Evolutionary conservation across 2,888 invertebrate species (phyloP).

Genomic region (Villa cingulata): DNA sequence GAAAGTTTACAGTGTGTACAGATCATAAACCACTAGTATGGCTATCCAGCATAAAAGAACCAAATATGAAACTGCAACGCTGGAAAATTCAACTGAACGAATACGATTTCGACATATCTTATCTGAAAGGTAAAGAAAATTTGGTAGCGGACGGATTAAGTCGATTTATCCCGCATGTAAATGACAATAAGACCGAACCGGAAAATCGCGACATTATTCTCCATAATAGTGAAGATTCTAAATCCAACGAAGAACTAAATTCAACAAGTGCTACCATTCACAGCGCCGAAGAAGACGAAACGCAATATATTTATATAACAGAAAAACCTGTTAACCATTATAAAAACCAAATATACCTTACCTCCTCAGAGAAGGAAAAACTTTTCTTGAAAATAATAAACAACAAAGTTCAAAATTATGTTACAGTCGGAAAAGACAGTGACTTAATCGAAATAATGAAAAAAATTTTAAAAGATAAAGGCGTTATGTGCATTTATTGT

Average conservation of each 20-base stretch:
- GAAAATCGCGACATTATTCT: background rate
- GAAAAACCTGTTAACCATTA: constrained; percentile 6
- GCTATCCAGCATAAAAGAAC: background rate
- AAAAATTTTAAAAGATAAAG: background rate
- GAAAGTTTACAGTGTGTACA: background rate
- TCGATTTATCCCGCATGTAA: background rate
- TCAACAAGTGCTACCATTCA: constrained; percentile 4
- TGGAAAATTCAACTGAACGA: background rate
- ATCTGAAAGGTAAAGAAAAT: background rate
- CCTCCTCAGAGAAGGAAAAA: constrained; percentile 1
- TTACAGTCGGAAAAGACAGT: background rate
- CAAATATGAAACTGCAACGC: background rate
- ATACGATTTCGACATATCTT: background rate
- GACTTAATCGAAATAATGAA: background rate
- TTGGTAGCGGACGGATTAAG: background rate
- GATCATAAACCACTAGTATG: background rate
- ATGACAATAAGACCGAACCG: background rate
- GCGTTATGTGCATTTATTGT: constrained; percentile 3
- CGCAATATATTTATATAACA: constrained; percentile 1
- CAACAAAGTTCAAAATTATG: constrained; percentile 6
- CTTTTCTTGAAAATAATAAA: constrained; percentile 5
- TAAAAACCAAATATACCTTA: constrained; percentile 8
- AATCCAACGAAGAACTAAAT: background rate
- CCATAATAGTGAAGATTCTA: background rate
- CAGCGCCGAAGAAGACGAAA: constrained; percentile 4